Percentiles rank a stretch among this genome's conserved stretches.
Conservation (phyloP, 2,797 vertebrate species). For the Macroramphosus scolopax region DNA sequence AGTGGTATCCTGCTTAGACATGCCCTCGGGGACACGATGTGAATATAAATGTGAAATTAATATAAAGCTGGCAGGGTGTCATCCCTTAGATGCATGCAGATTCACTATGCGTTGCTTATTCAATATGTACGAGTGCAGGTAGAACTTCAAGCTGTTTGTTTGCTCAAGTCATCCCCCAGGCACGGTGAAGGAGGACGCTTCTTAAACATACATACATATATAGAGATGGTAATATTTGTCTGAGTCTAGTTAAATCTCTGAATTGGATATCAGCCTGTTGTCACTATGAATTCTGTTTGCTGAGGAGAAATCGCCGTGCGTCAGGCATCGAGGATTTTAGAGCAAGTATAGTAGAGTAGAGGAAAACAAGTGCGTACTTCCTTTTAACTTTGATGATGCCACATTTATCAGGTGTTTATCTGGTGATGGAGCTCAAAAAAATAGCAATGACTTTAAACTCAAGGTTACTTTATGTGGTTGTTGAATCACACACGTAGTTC, state of each 20-base stretch:
- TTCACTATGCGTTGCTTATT: slow-evolving; percentile 42
- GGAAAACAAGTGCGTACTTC: too few species aligned
- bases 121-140: slow-evolving; percentile 43
- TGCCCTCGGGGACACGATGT: slow-evolving; percentile 42
- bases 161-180: slow-evolving; percentile 24
- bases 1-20: slow-evolving; percentile 52
- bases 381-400: too few species aligned
- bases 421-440: too few species aligned
- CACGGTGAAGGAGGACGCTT: not conserved
- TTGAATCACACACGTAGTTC: too few species aligned
- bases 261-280: slow-evolving; percentile 11
- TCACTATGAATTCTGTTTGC: slow-evolving; percentile 4
- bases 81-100: slow-evolving; percentile 53
- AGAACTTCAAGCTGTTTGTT: slow-evolving; percentile 64
- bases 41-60: slow-evolving; percentile 67
- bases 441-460: too few species aligned
- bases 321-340: too few species aligned
- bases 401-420: too few species aligned
- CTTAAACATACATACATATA: slow-evolving; percentile 14
- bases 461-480: too few species aligned
- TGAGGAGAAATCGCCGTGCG: not conserved
- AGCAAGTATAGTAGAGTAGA: too few species aligned
- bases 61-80: slow-evolving; percentile 33
- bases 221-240: slow-evolving; percentile 14
- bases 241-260: too few species aligned